Conservation (phyloP, 2,113 vertebrate species). For the Felis chaus region DNA sequence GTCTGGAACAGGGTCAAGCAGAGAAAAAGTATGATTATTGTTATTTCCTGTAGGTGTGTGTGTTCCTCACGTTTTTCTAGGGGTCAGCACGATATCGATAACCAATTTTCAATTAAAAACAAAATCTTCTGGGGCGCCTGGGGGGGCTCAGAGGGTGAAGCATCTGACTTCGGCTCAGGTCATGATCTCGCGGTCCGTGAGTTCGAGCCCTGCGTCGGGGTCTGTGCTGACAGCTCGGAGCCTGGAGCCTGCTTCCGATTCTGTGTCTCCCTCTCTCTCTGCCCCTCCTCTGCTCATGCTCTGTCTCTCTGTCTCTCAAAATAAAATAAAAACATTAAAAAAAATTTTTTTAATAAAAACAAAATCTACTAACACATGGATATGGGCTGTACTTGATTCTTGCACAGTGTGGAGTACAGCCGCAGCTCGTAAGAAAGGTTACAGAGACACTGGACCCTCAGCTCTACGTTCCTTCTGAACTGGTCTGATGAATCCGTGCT, state of each 20-base stretch:
- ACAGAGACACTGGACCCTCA: fast-evolving
- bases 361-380: not conserved
- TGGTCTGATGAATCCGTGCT: not conserved
- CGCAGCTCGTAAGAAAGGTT: fast-evolving
- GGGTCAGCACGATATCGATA: not conserved
- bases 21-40: not conserved
- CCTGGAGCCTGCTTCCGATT: too few species aligned
- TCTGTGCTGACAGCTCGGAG: too few species aligned
- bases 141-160: too few species aligned
- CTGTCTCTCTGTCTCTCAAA: too few species aligned
- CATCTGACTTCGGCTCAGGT: too few species aligned
- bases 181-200: too few species aligned
- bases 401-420: not conserved
- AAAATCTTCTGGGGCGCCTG: not conserved
- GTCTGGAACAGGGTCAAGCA: not conserved
- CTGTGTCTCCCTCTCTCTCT: too few species aligned
- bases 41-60: not conserved
- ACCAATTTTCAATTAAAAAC: not conserved
- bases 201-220: too few species aligned
- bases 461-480: not conserved
- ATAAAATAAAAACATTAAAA: too few species aligned
- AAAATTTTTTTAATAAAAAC: not conserved
- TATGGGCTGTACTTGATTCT: not conserved
- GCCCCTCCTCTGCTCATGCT: too few species aligned
- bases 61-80: not conserved